Conservation (phyloP, 2,797 vertebrate genomes). For the Loriculus beryllinus region DNA sequence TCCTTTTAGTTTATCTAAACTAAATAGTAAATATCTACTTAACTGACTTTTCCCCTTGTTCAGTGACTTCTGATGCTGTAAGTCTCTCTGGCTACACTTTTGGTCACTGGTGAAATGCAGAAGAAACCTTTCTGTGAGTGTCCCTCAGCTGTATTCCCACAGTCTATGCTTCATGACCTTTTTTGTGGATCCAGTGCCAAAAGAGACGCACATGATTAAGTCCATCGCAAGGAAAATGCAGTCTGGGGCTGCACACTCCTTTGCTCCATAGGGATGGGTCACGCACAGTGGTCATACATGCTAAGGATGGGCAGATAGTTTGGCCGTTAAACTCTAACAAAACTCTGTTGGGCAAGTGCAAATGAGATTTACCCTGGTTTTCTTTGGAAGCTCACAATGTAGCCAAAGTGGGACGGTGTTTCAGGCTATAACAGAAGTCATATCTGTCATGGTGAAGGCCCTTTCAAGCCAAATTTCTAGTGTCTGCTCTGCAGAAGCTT, state of each 20-base stretch:
- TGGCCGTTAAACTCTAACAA: background rate
- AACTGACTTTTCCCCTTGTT: background rate
- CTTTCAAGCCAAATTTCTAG: conserved; percentile 36
- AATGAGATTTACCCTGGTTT: background rate
- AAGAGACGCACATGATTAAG: background rate
- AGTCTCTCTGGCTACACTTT: background rate
- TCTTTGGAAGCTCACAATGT: background rate
- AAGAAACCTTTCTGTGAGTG: background rate
- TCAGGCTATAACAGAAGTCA: background rate
- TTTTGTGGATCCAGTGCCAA: background rate
- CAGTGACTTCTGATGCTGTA: background rate
- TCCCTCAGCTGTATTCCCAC: background rate
- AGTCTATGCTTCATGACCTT: background rate
- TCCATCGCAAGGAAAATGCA: fast-evolving
- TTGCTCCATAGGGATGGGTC: background rate
- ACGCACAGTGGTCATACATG: background rate
- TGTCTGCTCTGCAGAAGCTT: conserved; percentile 3
- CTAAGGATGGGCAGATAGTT: background rate
- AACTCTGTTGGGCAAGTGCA: background rate
- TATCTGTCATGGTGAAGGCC: background rate
- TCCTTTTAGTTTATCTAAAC: background rate
- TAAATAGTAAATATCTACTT: no score
- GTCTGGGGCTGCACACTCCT: background rate
- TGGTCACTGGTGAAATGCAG: background rate
- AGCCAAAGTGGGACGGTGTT: background rate